Evolutionary conservation across 1,140 invertebrate genomes (phyloP).

Genomic region (Palaemon carinicauda): DNA sequence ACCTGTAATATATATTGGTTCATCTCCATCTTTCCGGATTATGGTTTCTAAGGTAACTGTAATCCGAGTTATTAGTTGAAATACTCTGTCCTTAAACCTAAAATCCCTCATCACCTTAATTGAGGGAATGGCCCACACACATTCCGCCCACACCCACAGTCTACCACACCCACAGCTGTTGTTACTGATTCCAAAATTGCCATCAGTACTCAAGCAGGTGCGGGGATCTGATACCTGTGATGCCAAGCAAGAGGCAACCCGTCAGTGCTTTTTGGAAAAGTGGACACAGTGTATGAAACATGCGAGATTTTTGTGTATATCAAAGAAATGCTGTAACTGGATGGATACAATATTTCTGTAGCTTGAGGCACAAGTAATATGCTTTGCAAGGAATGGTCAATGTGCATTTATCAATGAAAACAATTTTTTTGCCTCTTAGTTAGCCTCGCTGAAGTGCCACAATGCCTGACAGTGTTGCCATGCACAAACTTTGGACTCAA

Average conservation of each 20-base stretch:
- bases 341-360: no score
- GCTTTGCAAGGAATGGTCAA: not conserved
- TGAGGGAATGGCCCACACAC: slow-evolving; percentile 47
- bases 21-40: not conserved
- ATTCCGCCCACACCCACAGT: slow-evolving; percentile 52
- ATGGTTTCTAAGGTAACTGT: no score
- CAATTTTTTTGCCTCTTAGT: not conserved
- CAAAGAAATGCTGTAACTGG: no score
- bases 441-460: not conserved
- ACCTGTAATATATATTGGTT: not conserved
- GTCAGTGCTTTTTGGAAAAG: slow-evolving; percentile 16
- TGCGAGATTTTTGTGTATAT: no score
- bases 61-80: no score
- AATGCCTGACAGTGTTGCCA: slow-evolving; percentile 1
- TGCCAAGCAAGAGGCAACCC: slow-evolving; percentile 9
- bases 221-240: slow-evolving; percentile 32
- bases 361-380: not conserved
- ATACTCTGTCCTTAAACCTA: no score
- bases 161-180: slow-evolving; percentile 25
- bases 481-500: not conserved
- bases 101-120: not conserved
- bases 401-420: not conserved
- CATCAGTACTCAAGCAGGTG: not conserved
- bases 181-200: not conserved
- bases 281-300: not conserved